phyloP scores from a whole-genome alignment of 1,140 invertebrate genomes.

The Cydia fagiglandana region DNA sequence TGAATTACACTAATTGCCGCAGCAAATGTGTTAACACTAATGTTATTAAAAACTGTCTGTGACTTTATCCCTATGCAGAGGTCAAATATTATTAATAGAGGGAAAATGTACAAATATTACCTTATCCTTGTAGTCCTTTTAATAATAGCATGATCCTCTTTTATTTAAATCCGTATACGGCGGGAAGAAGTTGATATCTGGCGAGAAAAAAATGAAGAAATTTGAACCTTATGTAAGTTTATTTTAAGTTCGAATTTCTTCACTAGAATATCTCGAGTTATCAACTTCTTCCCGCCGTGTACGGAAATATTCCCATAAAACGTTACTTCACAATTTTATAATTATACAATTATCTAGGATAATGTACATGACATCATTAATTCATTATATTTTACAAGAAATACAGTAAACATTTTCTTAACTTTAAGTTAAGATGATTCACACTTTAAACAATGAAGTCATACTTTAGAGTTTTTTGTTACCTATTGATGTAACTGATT shows the following conservation, averaged over 20 bases:
- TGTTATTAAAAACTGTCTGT: not conserved
- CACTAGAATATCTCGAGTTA: too few species aligned
- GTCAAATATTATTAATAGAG: not conserved
- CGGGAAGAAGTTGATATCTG: too few species aligned
- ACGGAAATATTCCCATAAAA: too few species aligned
- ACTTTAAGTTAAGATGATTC: conserved; percentile 18
- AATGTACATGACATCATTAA: not conserved
- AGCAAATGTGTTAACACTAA: not conserved
- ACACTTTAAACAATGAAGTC: conserved; percentile 13
- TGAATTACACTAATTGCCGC: too few species aligned
- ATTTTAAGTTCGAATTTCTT: too few species aligned
- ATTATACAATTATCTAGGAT: not conserved
- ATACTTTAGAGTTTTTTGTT: conserved; percentile 10
- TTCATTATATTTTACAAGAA: not conserved
- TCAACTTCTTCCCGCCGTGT: too few species aligned
- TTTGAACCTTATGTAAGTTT: too few species aligned
- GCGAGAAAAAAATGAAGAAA: too few species aligned
- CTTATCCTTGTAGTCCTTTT: not conserved
- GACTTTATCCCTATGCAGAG: not conserved
- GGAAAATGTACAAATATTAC: not conserved
- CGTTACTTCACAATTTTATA: not conserved
- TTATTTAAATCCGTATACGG: too few species aligned
- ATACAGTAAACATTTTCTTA: not conserved
- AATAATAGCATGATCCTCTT: not conserved
- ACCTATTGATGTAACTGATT: not conserved